Evolutionary conservation across 1,140 invertebrate genomes (phyloP).

Genomic region (Armadillidium nasatum): DNA sequence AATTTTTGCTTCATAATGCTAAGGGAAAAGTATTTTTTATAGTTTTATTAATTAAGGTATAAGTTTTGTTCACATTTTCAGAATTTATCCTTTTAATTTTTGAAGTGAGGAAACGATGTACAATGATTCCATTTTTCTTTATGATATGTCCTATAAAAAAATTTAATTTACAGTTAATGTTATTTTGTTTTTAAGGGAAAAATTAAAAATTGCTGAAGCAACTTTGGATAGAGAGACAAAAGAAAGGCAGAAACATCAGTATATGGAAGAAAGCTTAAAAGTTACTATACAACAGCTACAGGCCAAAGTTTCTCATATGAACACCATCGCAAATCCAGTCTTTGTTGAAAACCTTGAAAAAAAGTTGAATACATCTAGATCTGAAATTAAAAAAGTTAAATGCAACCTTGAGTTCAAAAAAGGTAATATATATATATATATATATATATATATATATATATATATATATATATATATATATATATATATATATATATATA

Average conservation of each 20-base stretch:
- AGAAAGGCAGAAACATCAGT: background rate
- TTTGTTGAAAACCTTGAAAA: constrained; percentile 2
- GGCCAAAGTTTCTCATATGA: background rate
- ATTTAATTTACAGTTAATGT: too few species aligned
- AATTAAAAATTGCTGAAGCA: constrained; percentile 3
- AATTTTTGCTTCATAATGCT: too few species aligned
- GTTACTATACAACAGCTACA: background rate
- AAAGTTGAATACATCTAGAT: background rate
- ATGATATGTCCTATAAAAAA: too few species aligned
- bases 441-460: constrained; percentile 8
- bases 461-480: background rate
- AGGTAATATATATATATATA: background rate
- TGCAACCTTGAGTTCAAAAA: background rate
- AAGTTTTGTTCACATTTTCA: too few species aligned
- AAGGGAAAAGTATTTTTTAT: too few species aligned
- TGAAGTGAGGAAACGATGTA: too few species aligned
- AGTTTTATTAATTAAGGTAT: too few species aligned
- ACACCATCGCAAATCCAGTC: background rate
- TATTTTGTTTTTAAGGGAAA: background rate
- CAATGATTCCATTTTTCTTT: too few species aligned
- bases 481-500: background rate
- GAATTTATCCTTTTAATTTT: too few species aligned
- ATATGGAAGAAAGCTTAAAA: background rate
- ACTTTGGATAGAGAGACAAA: background rate
- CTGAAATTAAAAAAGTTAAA: background rate